These are phyloP conservation scores for Callithrix jacchus DNA, from an alignment of 2,113 vertebrate species.

Conservation along the genomic window DNA sequence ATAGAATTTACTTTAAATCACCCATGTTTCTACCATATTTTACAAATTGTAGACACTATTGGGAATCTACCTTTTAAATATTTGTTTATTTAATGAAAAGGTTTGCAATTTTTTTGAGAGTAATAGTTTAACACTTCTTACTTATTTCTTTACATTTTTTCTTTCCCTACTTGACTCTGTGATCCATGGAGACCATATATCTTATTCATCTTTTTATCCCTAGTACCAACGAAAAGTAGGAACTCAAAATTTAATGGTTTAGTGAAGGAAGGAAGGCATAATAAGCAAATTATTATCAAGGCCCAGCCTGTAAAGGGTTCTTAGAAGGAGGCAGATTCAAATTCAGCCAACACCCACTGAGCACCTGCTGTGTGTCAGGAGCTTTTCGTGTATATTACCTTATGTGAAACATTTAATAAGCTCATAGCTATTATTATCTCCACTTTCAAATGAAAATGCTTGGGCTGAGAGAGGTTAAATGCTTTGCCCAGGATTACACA, in stretches of 20 bases:
- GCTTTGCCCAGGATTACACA: background rate
- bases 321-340: slow-evolving; percentile 6
- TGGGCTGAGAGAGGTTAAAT: background rate
- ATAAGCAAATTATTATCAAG: background rate
- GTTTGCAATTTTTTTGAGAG: background rate
- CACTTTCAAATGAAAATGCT: background rate
- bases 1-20: slow-evolving; percentile 21
- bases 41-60: background rate
- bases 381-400: background rate
- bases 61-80: background rate
- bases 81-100: slow-evolving; percentile 24
- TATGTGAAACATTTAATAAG: background rate
- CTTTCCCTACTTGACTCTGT: background rate
- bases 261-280: background rate
- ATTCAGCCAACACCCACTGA: slow-evolving; percentile 9
- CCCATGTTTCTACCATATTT: background rate
- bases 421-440: background rate
- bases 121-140: background rate
- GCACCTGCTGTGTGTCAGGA: background rate
- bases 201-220: background rate
- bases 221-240: background rate
- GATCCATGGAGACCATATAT: background rate
- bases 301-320: background rate
- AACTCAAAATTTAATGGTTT: background rate
- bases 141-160: background rate